phyloP scores from a whole-genome alignment of 2,113 vertebrate species.

The Anas platyrhynchos region DNA sequence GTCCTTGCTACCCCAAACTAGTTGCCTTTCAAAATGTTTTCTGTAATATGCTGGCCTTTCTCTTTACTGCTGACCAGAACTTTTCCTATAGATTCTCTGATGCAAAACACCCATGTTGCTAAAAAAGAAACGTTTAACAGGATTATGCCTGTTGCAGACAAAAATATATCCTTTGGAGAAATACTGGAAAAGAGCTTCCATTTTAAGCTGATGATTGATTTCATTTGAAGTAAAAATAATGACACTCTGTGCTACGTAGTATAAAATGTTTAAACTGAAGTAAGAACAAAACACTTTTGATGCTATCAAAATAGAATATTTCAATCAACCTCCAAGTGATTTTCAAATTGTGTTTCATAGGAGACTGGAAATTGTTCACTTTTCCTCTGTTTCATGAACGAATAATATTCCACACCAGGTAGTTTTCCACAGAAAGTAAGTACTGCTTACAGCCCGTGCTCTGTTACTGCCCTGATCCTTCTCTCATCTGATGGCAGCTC shows the following conservation, averaged over 20 bases:
- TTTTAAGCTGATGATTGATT: conserved; percentile 21
- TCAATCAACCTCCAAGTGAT: not conserved
- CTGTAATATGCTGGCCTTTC: not conserved
- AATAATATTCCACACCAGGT: not conserved
- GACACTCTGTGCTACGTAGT: not conserved
- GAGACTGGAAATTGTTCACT: conserved; percentile 13
- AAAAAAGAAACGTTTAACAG: not conserved
- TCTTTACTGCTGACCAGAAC: not conserved
- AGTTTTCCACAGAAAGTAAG: not conserved
- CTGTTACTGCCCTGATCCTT: not conserved
- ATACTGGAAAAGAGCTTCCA: not conserved
- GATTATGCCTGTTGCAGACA: not conserved
- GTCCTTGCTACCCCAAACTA: not conserved
- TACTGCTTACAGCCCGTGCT: not conserved
- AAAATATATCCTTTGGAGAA: not conserved
- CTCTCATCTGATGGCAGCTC: not conserved
- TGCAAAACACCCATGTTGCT: not conserved
- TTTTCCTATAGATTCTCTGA: not conserved
- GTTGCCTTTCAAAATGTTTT: not conserved
- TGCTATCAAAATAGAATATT: conserved; percentile 26
- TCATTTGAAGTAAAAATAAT: conserved; percentile 30
- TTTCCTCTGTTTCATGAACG: not conserved
- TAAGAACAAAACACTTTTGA: not conserved
- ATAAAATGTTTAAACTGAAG: conserved; percentile 9
- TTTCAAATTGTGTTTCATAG: not conserved